A percentile compares a stretch with the other conserved stretches of the same genome.
These are phyloP conservation scores for Reinhardtius hippoglossoides DNA, from an alignment of 2,113 vertebrate genomes.

Conservation along the genomic window DNA sequence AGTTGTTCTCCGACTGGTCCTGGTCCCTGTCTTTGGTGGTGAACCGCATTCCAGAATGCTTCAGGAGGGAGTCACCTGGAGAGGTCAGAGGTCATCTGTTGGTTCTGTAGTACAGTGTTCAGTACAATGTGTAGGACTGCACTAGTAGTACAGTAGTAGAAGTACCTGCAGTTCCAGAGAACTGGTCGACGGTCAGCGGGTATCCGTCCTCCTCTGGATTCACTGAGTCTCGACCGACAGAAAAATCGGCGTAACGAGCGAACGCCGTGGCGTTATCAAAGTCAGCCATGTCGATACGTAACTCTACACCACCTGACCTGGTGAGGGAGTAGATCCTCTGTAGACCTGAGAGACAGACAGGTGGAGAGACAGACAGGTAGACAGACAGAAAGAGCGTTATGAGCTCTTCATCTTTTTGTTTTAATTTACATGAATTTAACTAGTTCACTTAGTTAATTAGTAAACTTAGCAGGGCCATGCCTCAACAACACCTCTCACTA, in stretches of 20 bases:
- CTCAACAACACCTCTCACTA: no score
- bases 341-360: constrained; percentile 78
- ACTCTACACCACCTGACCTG: constrained; percentile 85
- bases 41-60: constrained; percentile 95
- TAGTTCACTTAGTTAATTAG: no score
- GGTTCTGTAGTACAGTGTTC: not conserved
- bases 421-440: no score
- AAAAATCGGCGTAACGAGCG: constrained; percentile 86
- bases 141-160: not conserved
- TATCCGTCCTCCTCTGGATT: constrained; percentile 92
- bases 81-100: not conserved
- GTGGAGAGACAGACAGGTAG: not conserved
- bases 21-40: constrained; percentile 95
- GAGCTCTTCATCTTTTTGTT: no score
- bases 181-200: constrained; percentile 85
- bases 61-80: constrained; percentile 92
- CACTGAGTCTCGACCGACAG: constrained; percentile 88
- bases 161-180: constrained; percentile 90
- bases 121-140: not conserved
- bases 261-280: constrained; percentile 90
- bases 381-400: no score
- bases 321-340: constrained; percentile 87
- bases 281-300: constrained; percentile 90
- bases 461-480: no score
- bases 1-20: constrained; percentile 97